Base-by-base conservation (phyloP, 2,797 vertebrate species). In the Arrhamphus sclerolepis region DNA sequence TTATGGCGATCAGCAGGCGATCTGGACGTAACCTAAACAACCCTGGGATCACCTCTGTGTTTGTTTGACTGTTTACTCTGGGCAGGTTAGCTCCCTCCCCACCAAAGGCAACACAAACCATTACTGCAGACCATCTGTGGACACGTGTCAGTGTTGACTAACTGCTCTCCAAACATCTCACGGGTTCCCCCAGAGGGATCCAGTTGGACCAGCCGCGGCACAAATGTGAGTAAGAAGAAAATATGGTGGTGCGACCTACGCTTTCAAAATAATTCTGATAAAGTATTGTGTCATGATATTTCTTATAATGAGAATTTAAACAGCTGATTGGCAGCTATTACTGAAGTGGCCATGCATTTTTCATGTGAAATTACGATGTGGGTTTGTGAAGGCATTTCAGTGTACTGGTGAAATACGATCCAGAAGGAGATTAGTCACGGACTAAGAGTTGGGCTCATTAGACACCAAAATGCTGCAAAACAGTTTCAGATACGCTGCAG, bases 51-150 rank as follows among this genome's bases (percentile, higher is more conserved):
- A 82, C 78, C 77, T 72, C 69, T 48, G 21, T 81, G 81, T 89
- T 89, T 87, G 84, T 87, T 86, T 86, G 56, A 83, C 58, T 88
- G 70, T 91, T 89, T 87, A 81, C 72, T 66, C 82, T 74, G 80
- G 64, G 59, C 46, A 21, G 59, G 46, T 38, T 55, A 14, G 19
- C 58, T 5, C 66, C 79, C 67, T 38, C 20, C 72, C 62, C 41
- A 7, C 69, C 43, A 68, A 70, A 65, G 40, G 79, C 83, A 86
- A 77, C 81, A 85, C 17, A 43, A 86, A 77, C 69, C 83, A 65
- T 85, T 66, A 68, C 75, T 70, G 50, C 69, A 46, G 78, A 72
- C 85, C 90, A 89, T 89, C 83, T 91, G 90, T 89, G 84, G 84
- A 77, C 80, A 80, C 49, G 61, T 82, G 80, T 89, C 84, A 84